These are phyloP conservation scores for Chirona hameri DNA, from an alignment of 2,888 invertebrate genomes.

Conservation along the genomic window DNA sequence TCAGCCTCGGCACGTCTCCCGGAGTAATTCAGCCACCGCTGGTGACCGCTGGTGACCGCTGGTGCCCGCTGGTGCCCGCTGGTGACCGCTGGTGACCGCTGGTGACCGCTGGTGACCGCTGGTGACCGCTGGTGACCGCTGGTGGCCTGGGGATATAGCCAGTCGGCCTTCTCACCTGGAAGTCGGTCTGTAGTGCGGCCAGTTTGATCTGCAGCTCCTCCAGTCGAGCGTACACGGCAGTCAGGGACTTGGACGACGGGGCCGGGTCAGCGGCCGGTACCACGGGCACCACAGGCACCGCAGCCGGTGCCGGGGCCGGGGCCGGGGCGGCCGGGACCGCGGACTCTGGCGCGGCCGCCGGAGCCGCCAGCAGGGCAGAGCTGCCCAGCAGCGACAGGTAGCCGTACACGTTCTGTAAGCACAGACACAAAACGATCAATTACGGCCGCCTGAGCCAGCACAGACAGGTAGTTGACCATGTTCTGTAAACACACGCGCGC, in stretches of 20 bases:
- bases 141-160: too few species aligned
- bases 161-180: not conserved
- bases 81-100: too few species aligned
- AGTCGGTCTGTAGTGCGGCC: not conserved
- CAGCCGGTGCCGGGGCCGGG: not conserved
- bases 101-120: too few species aligned
- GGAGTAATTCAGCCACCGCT: too few species aligned
- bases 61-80: too few species aligned
- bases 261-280: not conserved
- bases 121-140: too few species aligned
- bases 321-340: not conserved
- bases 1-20: too few species aligned
- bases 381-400: constrained; percentile 23
- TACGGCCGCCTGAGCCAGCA: too few species aligned
- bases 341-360: not conserved
- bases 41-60: too few species aligned
- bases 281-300: not conserved
- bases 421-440: not conserved
- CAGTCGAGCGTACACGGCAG: not conserved
- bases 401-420: not conserved
- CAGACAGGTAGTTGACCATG: too few species aligned
- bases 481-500: too few species aligned
- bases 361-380: not conserved
- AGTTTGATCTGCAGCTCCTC: not conserved
- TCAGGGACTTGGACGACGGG: not conserved